Percentiles rank a stretch among this genome's conserved stretches.
Conservation (phyloP, 2,888 invertebrate genomes). For the Malthinus seriepunctatus region DNA sequence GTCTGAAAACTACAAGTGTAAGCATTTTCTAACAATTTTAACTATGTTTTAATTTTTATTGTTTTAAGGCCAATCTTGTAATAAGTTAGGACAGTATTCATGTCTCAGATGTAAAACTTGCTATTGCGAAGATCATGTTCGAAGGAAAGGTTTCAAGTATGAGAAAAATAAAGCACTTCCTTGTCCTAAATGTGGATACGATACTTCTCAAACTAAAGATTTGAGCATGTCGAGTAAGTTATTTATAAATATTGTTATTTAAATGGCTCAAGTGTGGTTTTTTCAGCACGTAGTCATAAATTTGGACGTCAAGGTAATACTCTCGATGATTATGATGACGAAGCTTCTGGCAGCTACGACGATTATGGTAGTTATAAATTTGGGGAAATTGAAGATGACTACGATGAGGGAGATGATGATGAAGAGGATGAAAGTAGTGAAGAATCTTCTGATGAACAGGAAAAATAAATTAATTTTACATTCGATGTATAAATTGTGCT, state of each 20-base stretch:
- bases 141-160: slow-evolving; percentile 88
- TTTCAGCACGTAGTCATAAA: slow-evolving; percentile 79
- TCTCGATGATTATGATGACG: slow-evolving; percentile 67
- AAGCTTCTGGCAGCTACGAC: slow-evolving; percentile 56
- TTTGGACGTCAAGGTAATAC: slow-evolving; percentile 83
- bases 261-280: no score
- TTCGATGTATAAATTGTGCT: no score
- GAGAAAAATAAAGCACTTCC: slow-evolving; percentile 82
- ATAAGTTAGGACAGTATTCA: slow-evolving; percentile 92
- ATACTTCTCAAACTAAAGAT: slow-evolving; percentile 92
- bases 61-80: slow-evolving; percentile 83
- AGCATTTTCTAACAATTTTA: slow-evolving; percentile 37
- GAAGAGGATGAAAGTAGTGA: slow-evolving; percentile 44
- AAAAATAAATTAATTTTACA: slow-evolving; percentile 20
- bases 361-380: slow-evolving; percentile 51
- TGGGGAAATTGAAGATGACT: slow-evolving; percentile 58
- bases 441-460: slow-evolving; percentile 51
- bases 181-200: slow-evolving; percentile 92
- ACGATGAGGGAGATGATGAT: slow-evolving; percentile 55
- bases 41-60: slow-evolving; percentile 1
- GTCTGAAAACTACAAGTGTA: slow-evolving; percentile 93
- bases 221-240: slow-evolving; percentile 91
- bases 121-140: slow-evolving; percentile 96
- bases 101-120: slow-evolving; percentile 95
- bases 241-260: not conserved